These are phyloP conservation scores for Rhipidura dahli DNA, from an alignment of 2,113 vertebrate species.

Conservation along the genomic window DNA sequence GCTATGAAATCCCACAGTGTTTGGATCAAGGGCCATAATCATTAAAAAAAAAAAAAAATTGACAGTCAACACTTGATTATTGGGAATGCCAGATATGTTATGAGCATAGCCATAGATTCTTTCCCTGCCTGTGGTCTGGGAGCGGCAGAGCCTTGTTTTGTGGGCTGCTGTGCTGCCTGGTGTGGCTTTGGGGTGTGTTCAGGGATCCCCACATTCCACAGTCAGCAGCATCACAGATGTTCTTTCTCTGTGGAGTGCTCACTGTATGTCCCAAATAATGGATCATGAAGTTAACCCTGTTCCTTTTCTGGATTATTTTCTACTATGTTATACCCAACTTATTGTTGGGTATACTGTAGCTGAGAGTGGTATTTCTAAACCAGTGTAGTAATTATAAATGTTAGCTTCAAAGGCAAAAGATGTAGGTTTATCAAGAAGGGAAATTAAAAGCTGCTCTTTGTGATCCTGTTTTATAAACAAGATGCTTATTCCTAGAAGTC, in stretches of 20 bases:
- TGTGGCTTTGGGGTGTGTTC: background rate
- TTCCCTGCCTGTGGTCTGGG: background rate
- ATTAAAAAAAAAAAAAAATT: background rate
- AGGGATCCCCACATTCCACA: background rate
- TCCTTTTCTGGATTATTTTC: background rate
- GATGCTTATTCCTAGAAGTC: background rate
- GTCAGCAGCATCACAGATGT: background rate
- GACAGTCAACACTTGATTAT: background rate
- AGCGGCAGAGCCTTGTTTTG: background rate
- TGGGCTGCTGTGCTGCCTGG: background rate
- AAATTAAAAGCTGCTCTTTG: background rate
- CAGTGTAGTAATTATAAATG: background rate
- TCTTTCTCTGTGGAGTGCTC: background rate
- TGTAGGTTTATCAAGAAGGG: background rate
- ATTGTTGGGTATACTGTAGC: accelerated
- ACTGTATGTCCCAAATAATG: background rate
- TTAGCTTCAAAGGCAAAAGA: background rate
- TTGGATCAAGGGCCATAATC: background rate
- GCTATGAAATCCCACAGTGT: background rate
- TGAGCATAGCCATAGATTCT: background rate
- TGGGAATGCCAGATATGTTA: background rate
- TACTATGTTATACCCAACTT: background rate
- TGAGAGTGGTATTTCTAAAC: background rate
- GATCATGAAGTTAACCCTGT: background rate
- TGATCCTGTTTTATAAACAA: background rate